phyloP scores from a whole-genome alignment of 2,888 invertebrate species.

The Cecidostiba fungosa region DNA sequence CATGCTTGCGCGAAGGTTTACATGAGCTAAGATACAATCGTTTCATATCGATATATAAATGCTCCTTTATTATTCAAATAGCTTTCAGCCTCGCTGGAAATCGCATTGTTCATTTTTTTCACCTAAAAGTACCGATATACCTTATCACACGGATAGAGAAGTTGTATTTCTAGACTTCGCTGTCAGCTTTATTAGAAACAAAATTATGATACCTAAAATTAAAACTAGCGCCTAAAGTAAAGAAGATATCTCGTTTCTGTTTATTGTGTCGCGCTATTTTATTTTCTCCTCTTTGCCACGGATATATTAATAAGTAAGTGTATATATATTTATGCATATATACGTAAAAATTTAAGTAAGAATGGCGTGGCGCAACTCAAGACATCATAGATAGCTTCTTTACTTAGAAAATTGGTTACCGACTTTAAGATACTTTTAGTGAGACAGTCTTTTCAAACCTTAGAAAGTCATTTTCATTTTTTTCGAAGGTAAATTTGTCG shows the following conservation, averaged over 20 bases:
- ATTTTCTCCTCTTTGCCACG: not conserved
- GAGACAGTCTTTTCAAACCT: constrained; percentile 34
- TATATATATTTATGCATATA: constrained; percentile 50
- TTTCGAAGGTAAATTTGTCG: not conserved
- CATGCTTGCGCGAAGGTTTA: constrained; percentile 56
- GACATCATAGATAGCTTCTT: constrained; percentile 32
- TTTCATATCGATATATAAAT: constrained; percentile 55
- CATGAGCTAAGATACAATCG: constrained; percentile 47
- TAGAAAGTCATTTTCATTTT: constrained; percentile 39
- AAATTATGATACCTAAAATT: constrained; percentile 30
- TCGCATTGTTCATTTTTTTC: constrained; percentile 34
- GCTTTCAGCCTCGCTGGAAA: constrained; percentile 33
- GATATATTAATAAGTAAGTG: constrained; percentile 25
- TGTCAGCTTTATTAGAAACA: constrained; percentile 40
- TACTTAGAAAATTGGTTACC: constrained; percentile 36
- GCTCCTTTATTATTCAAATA: constrained; percentile 46
- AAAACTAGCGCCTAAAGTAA: constrained; percentile 45
- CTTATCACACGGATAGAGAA: constrained; percentile 55
- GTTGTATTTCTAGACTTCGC: constrained; percentile 41
- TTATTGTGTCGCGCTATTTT: constrained; percentile 13
- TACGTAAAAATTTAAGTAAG: constrained; percentile 44
- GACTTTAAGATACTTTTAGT: constrained; percentile 34
- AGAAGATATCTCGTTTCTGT: constrained; percentile 31
- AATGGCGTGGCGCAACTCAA: not conserved
- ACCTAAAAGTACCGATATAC: constrained; percentile 38